phyloP scores from a whole-genome alignment of 2,113 vertebrate genomes.

The Hippolais icterina region DNA sequence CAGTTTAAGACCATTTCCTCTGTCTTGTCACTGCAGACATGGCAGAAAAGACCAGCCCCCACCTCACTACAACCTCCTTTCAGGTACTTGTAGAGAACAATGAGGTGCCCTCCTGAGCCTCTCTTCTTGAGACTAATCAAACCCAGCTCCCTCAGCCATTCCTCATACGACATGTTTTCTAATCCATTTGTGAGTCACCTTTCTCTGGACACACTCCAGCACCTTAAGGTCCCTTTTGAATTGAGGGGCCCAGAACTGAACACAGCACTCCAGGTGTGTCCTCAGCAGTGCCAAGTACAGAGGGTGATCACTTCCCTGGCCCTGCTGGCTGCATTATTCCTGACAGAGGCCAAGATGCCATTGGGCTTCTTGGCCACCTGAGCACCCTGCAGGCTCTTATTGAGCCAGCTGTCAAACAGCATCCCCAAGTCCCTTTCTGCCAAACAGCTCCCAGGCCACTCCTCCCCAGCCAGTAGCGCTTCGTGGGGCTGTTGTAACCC shows the following conservation, averaged over 20 bases:
- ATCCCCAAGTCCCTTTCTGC: not conserved
- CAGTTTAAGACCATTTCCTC: not conserved
- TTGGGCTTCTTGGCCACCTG: not conserved
- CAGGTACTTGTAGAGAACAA: not conserved
- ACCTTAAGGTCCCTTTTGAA: not conserved
- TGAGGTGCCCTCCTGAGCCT: not conserved
- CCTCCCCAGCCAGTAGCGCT: fast-evolving
- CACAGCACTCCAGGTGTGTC: fast-evolving
- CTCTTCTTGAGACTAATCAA: not conserved
- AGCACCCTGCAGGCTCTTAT: not conserved
- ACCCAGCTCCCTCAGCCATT: not conserved
- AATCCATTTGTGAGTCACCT: not conserved
- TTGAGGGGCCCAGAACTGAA: not conserved
- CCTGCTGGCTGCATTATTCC: not conserved
- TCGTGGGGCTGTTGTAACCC: not conserved
- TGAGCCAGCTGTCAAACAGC: not conserved
- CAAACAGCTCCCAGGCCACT: not conserved
- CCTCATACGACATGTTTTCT: not conserved
- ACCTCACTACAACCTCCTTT: not conserved
- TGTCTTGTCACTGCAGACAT: not conserved
- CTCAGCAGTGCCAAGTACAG: not conserved
- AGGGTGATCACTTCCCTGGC: not conserved
- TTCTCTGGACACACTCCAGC: not conserved
- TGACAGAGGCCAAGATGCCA: not conserved
- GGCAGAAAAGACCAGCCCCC: fast-evolving